phyloP scores from a whole-genome alignment of 2,113 vertebrate species.

The Merops nubicus region DNA sequence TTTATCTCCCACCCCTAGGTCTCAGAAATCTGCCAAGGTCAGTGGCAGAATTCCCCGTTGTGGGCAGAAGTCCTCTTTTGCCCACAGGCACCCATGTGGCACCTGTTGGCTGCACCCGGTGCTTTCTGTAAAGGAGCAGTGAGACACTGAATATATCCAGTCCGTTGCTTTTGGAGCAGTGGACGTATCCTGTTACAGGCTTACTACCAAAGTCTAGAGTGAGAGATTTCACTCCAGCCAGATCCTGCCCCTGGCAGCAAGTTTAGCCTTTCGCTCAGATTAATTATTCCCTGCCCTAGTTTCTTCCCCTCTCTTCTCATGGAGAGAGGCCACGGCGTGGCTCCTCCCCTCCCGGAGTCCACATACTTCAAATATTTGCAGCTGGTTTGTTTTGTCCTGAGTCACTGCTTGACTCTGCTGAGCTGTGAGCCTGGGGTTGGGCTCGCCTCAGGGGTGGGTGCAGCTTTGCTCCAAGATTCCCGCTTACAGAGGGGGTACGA shows the following conservation, averaged over 20 bases:
- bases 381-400: constrained; percentile 53
- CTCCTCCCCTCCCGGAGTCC: constrained; percentile 44
- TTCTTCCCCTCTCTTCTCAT: background rate
- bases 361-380: constrained; percentile 61
- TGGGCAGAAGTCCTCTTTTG: background rate
- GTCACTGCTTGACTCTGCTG: constrained; percentile 16
- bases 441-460: background rate
- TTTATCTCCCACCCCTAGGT: background rate
- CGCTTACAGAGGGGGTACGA: accelerated
- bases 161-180: background rate
- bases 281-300: constrained; percentile 48
- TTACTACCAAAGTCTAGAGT: background rate
- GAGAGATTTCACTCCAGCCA: background rate
- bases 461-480: accelerated
- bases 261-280: constrained; percentile 28
- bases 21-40: background rate
- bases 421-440: background rate
- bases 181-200: background rate
- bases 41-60: background rate
- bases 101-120: background rate
- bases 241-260: background rate
- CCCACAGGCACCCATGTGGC: too few relatives aligned
- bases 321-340: background rate
- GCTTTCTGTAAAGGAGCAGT: background rate
- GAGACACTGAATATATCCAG: background rate